Base-by-base conservation (phyloP, 1,140 invertebrate species). In the Oedothorax gibbosus region DNA sequence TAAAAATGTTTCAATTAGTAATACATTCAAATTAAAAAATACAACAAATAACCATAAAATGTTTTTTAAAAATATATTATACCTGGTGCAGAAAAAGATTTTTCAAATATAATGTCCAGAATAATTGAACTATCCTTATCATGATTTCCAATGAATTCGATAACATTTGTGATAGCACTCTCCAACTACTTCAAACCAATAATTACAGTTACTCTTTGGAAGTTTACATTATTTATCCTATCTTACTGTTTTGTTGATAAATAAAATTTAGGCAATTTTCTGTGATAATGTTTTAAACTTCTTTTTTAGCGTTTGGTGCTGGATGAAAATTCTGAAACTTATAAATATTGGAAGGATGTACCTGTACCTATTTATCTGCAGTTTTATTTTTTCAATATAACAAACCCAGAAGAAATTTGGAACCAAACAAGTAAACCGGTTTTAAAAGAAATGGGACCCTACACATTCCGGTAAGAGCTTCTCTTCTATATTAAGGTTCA, bases 371-470 rank as follows among this genome's bases (percentile, higher is more conserved):
- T 91, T 57, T 91, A 90, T 85, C 90, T 91, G 77, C 89, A 90
- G 72, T 90, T 92, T 62, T 92, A 90, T 86, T 88, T 97, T 35
- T 97, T 96, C 91, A 97, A 98, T 90, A 94, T 98, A 10, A 96
- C 95, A 18, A 98, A 98, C 90, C 94, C 95, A 0, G 94, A 96
- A 85, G 96, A 97, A 88, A 95, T 97, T 89, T 91, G 96, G 5
- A 94, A 95, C 89, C 93, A 95, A 87, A 94, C 94, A 65, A 89
- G 75, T 15, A 97, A 96, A 89, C 96, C 96, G 0, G 91, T 93
- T 65, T 90, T 98, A 5, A 92, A 95, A 66, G 95, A 98, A 90
- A 90, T 96, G 66, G 96, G 96, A 2, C 96, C 96, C 4, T 97
- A 96, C 86, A 89, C 90, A 2, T 91, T 90, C 87, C 89, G 89